Evolutionary conservation across 2,888 invertebrate genomes (phyloP).

Genomic region (Andrena camellia): DNA sequence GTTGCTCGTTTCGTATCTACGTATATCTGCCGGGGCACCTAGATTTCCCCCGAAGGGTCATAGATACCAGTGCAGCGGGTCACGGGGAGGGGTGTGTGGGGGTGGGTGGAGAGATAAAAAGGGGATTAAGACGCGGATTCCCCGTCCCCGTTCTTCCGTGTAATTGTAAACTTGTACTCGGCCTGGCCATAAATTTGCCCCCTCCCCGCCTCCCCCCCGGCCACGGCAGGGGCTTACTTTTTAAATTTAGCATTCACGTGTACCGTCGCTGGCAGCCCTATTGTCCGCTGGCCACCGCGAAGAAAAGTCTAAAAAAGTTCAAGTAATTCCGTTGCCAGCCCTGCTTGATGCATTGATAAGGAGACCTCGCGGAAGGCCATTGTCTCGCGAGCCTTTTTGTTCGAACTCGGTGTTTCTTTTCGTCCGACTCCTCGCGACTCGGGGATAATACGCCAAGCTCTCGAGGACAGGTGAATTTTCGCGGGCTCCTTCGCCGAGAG

Average conservation of each 20-base stretch:
- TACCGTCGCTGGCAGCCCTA: constrained; percentile 50
- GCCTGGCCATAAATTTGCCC: constrained; percentile 61
- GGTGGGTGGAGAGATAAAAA: constrained; percentile 55
- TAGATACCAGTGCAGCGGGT: constrained; percentile 9
- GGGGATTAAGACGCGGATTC: constrained; percentile 63
- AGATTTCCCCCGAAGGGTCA: constrained; percentile 32
- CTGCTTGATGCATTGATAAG: constrained; percentile 68
- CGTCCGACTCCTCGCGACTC: neutral
- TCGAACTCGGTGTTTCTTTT: neutral
- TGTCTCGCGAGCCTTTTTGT: constrained; percentile 33
- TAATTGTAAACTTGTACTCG: constrained; percentile 72
- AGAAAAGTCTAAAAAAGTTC: constrained; percentile 68
- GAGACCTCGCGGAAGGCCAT: constrained; percentile 48
- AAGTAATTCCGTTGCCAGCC: constrained; percentile 55
- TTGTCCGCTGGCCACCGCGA: constrained; percentile 45
- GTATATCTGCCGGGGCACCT: constrained; percentile 19
- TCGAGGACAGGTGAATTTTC: constrained; percentile 2
- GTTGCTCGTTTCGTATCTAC: constrained; percentile 18
- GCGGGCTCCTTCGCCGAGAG: too few relatives aligned
- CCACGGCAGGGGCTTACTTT: constrained; percentile 67
- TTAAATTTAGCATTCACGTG: constrained; percentile 70
- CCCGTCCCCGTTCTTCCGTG: constrained; percentile 66
- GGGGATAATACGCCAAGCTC: constrained; percentile 6
- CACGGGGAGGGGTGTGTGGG: neutral
- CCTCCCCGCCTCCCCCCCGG: neutral